Evolutionary conservation across 2,113 vertebrate genomes (phyloP).

Genomic region (Protobothrops flavoviridis): DNA sequence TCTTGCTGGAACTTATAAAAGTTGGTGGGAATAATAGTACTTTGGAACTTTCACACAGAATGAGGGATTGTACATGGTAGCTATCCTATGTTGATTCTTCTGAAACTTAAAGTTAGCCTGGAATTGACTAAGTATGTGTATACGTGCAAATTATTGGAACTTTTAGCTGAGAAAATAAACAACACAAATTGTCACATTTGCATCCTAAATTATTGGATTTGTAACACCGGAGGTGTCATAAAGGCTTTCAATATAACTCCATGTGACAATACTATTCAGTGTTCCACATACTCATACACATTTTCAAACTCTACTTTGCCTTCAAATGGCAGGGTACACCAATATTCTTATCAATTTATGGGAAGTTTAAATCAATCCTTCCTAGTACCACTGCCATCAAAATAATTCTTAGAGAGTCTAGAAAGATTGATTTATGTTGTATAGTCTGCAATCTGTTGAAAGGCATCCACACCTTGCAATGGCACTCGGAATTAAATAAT

Average conservation of each 20-base stretch:
- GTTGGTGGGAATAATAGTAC: not conserved
- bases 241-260: not conserved
- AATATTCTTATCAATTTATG: not conserved
- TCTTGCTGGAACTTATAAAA: not conserved
- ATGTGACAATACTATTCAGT: not conserved
- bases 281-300: not conserved
- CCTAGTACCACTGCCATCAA: not conserved
- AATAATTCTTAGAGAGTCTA: not conserved
- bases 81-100: not conserved
- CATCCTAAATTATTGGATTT: not conserved
- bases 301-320: not conserved
- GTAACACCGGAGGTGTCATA: not conserved
- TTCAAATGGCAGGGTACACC: not conserved
- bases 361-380: not conserved
- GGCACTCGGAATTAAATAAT: not conserved
- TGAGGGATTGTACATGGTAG: not conserved
- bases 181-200: not conserved
- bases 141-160: not conserved
- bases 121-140: not conserved
- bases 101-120: not conserved
- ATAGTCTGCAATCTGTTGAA: not conserved
- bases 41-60: not conserved
- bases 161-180: not conserved
- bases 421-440: not conserved
- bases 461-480: not conserved